These are phyloP conservation scores for Mesodorylaimus sp. DNA, from an alignment of 2,888 invertebrate genomes.

Conservation along the genomic window DNA sequence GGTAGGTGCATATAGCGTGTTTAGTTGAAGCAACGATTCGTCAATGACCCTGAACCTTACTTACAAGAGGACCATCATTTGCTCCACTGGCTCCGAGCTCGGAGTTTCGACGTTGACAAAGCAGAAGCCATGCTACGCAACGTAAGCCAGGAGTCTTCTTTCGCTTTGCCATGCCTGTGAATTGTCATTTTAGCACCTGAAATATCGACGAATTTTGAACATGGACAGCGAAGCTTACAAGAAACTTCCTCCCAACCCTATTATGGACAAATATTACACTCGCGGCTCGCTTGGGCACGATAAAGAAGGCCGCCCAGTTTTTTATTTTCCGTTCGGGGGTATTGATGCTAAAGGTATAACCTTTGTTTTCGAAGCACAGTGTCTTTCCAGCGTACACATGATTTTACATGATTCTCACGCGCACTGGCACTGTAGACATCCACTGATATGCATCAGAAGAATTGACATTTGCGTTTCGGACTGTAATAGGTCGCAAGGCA, in stretches of 20 bases:
- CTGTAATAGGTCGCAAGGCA: background rate
- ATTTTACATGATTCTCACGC: no score
- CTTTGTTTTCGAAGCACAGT: no score
- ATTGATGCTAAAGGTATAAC: slow-evolving; percentile 2
- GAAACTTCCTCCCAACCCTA: background rate
- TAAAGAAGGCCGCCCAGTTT: background rate
- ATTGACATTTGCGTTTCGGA: background rate
- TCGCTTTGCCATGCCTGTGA: background rate
- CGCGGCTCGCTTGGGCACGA: background rate
- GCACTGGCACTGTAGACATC: no score
- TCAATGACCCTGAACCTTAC: background rate
- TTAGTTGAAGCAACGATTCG: background rate
- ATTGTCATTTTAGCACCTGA: slow-evolving; percentile 1
- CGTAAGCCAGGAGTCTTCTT: background rate
- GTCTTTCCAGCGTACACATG: no score
- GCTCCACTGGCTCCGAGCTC: slow-evolving; percentile 6
- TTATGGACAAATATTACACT: slow-evolving; percentile 2
- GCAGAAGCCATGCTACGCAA: slow-evolving; percentile 2
- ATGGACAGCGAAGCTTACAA: background rate
- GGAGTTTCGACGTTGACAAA: slow-evolving; percentile 1
- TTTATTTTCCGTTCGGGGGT: slow-evolving; percentile 1
- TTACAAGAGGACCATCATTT: background rate
- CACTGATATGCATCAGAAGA: no score
- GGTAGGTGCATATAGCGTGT: no score
- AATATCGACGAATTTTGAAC: background rate